Evolutionary conservation across 1,140 invertebrate species (phyloP).

Genomic region (Tachypleus tridentatus): DNA sequence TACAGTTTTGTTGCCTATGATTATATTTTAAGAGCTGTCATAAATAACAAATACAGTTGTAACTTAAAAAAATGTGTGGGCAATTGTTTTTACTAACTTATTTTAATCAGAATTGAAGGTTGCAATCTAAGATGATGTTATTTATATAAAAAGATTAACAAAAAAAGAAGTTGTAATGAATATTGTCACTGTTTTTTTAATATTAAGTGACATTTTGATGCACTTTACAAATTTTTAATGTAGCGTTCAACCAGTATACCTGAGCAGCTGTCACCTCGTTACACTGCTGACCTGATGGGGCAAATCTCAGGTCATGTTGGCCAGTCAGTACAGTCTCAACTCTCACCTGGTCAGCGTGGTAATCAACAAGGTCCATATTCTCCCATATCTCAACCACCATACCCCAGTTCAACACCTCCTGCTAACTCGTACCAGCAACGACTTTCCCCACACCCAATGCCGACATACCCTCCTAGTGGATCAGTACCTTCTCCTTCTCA

Average conservation of each 20-base stretch:
- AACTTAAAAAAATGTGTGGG: too few species aligned
- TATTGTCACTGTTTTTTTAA: not conserved
- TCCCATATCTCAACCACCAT: slow-evolving; percentile 24
- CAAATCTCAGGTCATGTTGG: slow-evolving; percentile 16
- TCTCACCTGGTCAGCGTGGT: not conserved
- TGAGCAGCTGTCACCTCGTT: slow-evolving; percentile 56
- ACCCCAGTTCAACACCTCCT: slow-evolving; percentile 9
- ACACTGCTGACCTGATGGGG: slow-evolving; percentile 27
- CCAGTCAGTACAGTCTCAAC: slow-evolving; percentile 5
- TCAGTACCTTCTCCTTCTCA: slow-evolving; percentile 6
- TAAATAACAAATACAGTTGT: too few species aligned
- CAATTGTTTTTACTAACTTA: too few species aligned
- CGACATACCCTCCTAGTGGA: slow-evolving; percentile 11
- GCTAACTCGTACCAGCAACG: slow-evolving; percentile 27
- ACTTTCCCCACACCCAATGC: slow-evolving; percentile 27
- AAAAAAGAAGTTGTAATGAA: too few species aligned
- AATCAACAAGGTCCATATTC: slow-evolving; percentile 26
- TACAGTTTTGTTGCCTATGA: too few species aligned
- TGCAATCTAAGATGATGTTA: too few species aligned
- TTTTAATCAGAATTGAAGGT: too few species aligned
- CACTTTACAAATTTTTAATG: slow-evolving; percentile 22
- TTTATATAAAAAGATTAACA: too few species aligned
- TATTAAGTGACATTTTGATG: not conserved
- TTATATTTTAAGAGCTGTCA: too few species aligned
- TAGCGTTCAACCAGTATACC: slow-evolving; percentile 52